Percentiles rank a stretch among this genome's conserved stretches.
phyloP scores from a whole-genome alignment of 2,113 vertebrate genomes.

The Microcebus griseorufus region DNA sequence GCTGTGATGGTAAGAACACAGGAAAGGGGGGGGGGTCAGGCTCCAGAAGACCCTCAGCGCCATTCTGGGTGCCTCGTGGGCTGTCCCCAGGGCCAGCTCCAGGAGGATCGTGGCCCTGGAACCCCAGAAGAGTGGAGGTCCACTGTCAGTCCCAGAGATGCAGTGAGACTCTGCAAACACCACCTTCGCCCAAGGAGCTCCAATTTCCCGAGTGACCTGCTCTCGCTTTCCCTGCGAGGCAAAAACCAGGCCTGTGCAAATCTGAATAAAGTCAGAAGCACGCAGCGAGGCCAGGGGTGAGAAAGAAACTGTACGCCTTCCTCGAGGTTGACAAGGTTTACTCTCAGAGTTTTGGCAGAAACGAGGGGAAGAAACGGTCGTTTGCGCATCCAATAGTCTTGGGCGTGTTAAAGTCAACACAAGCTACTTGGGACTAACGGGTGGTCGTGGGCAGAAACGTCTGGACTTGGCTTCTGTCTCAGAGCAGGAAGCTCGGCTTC shows the following conservation, averaged over 20 bases:
- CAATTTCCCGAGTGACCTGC: accelerated
- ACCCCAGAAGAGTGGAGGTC: background rate
- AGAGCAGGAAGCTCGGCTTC: background rate
- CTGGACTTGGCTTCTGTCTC: background rate
- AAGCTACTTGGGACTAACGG: no score
- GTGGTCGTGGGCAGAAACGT: accelerated
- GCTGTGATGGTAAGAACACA: background rate
- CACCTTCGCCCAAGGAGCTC: accelerated
- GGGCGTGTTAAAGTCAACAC: background rate
- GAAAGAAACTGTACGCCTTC: background rate
- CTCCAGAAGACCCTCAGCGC: no score
- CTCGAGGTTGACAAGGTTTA: no score
- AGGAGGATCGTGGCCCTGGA: background rate
- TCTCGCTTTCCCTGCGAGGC: background rate
- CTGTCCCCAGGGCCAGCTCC: no score
- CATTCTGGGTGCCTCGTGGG: background rate
- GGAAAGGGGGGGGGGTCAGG: background rate
- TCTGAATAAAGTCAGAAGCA: background rate
- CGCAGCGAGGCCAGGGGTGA: background rate
- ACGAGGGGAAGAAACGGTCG: background rate
- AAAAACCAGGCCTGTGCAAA: no score
- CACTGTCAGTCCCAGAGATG: background rate
- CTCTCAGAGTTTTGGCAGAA: no score
- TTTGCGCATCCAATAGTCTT: background rate
- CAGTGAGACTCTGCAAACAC: background rate